Percentiles rank a stretch among this genome's conserved stretches.
phyloP scores from a whole-genome alignment of 2,797 vertebrate species.

The Notolepis coatsorum region DNA sequence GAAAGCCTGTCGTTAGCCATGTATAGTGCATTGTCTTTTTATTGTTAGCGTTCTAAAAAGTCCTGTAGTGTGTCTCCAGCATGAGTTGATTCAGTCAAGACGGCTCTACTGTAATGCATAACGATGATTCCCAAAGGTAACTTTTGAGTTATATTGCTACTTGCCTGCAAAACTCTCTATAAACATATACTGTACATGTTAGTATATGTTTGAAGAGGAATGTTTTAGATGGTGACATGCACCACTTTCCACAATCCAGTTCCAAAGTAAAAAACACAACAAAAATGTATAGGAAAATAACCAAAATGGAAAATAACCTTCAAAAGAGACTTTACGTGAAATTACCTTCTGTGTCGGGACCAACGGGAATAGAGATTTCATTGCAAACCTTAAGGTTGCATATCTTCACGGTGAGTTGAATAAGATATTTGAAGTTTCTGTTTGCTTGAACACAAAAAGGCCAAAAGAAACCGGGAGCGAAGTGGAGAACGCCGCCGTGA shows the following conservation, averaged over 20 bases:
- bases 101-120: too few relatives aligned
- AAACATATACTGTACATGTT: background rate
- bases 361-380: conserved; percentile 34
- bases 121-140: background rate
- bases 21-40: too few relatives aligned
- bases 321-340: background rate
- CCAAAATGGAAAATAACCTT: background rate
- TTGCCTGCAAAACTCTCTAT: background rate
- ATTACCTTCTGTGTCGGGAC: conserved; percentile 17
- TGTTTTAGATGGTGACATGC: conserved; percentile 2
- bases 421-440: conserved; percentile 40
- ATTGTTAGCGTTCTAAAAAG: too few relatives aligned
- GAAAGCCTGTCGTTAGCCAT: too few relatives aligned
- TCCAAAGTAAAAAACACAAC: conserved; percentile 3
- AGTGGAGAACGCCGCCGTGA: background rate
- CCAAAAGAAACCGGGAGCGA: conserved; percentile 36
- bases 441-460: conserved; percentile 45
- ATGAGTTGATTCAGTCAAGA: too few relatives aligned
- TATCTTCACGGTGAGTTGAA: conserved; percentile 41
- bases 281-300: background rate
- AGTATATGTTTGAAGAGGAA: background rate
- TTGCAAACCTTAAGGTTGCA: conserved; percentile 34
- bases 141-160: background rate
- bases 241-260: background rate
- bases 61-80: too few relatives aligned